phyloP scores from a whole-genome alignment of 2,113 vertebrate species.

The Gallinago jamesoni region DNA sequence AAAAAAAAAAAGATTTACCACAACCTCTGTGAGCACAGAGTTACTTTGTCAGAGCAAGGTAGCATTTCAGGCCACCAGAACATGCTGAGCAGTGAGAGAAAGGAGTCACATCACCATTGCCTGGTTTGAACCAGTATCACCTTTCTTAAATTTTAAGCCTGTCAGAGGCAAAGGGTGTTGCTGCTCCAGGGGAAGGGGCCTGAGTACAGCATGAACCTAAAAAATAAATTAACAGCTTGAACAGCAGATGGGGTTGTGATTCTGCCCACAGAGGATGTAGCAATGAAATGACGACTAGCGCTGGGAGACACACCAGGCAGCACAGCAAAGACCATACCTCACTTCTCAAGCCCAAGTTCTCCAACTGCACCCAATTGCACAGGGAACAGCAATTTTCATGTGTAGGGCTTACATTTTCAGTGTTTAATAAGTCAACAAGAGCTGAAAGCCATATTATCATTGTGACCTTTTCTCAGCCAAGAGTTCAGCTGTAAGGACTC shows the following conservation, averaged over 20 bases:
- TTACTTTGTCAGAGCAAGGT: neutral
- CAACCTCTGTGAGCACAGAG: accelerated
- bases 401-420: neutral
- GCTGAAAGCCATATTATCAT: neutral
- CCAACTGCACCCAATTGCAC: neutral
- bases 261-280: neutral
- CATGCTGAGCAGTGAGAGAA: accelerated
- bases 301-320: neutral
- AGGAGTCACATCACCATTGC: accelerated
- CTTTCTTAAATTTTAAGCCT: neutral
- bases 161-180: neutral
- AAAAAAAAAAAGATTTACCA: too few species aligned
- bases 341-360: neutral
- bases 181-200: neutral
- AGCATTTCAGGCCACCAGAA: neutral
- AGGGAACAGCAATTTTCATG: neutral
- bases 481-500: neutral
- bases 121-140: neutral
- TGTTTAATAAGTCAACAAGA: neutral
- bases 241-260: neutral
- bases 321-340: neutral
- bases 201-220: neutral
- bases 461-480: neutral
- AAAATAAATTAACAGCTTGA: neutral
- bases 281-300: neutral